phyloP scores from a whole-genome alignment of 92 coral and sea anemone species.

The Porites cylindrica region DNA sequence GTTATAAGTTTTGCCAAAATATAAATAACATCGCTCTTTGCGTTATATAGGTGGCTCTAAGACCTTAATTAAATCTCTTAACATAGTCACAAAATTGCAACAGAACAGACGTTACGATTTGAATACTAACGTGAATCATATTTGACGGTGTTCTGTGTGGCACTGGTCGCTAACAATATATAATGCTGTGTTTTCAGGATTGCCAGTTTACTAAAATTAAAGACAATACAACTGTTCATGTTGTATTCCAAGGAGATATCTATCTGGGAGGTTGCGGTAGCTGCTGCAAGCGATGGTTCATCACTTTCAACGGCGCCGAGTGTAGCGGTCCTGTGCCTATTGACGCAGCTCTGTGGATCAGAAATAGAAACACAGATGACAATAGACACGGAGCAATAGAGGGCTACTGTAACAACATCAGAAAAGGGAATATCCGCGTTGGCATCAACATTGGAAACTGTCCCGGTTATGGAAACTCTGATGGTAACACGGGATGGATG shows the following conservation, averaged over 20 bases:
- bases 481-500: conserved; percentile 16
- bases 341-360: conserved; percentile 9
- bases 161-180: background rate
- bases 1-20: too few relatives aligned
- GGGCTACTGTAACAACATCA: conserved; percentile 30
- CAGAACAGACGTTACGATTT: too few relatives aligned
- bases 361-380: background rate
- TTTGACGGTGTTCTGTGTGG: too few relatives aligned
- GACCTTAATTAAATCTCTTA: too few relatives aligned
- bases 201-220: conserved; percentile 5
- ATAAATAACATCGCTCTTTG: too few relatives aligned
- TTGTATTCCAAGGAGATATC: conserved; percentile 29
- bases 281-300: conserved; percentile 46
- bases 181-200: background rate
- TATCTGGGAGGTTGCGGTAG: background rate
- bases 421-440: conserved; percentile 31
- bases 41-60: too few relatives aligned
- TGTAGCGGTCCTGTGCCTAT: conserved; percentile 32
- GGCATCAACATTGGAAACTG: conserved; percentile 50
- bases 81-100: too few relatives aligned
- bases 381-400: conserved; percentile 21
- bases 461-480: background rate
- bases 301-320: conserved; percentile 48
- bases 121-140: too few relatives aligned
- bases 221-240: conserved; percentile 32